Percentiles rank a stretch among this genome's conserved stretches.
Conservation (phyloP, 2,888 invertebrate species). For the Malachius bipustulatus region DNA sequence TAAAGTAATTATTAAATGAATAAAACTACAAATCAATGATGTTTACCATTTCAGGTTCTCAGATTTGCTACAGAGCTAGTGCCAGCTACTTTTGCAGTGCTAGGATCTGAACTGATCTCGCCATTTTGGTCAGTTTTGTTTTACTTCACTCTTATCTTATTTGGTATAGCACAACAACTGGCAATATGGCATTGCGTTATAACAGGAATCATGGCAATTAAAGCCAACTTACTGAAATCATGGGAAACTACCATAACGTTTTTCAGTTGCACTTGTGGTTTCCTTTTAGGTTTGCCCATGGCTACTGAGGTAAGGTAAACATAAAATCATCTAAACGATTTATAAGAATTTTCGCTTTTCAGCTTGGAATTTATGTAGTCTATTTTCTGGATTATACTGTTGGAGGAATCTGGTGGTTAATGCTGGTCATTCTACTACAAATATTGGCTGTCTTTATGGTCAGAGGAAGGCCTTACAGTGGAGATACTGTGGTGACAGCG, state of each 20-base stretch:
- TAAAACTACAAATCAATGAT: constrained; percentile 2
- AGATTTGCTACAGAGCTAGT: constrained; percentile 82
- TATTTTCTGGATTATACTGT: constrained; percentile 77
- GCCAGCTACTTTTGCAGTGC: constrained; percentile 68
- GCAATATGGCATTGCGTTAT: constrained; percentile 89
- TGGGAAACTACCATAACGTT: constrained; percentile 79
- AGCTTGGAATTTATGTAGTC: constrained; percentile 68
- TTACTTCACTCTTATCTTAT: constrained; percentile 71
- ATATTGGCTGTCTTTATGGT: constrained; percentile 77
- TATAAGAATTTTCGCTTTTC: constrained; percentile 17
- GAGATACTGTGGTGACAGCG: constrained; percentile 56
- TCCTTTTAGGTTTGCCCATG: constrained; percentile 72
- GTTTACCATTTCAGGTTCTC: constrained; percentile 40
- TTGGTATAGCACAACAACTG: constrained; percentile 79
- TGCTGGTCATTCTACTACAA: constrained; percentile 63
- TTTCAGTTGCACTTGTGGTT: constrained; percentile 70
- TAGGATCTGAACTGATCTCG: constrained; percentile 63
- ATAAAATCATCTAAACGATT: too few relatives aligned
- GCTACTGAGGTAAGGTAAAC: constrained; percentile 64
- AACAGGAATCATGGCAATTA: constrained; percentile 69
- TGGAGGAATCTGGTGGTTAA: constrained; percentile 80
- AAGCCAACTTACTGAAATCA: constrained; percentile 54
- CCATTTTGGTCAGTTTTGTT: constrained; percentile 83
- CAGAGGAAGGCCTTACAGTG: constrained; percentile 74
- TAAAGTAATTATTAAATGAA: constrained; percentile 15